Conservation (phyloP, 2,113 vertebrate species). For the Pelvicachromis taeniatus region DNA sequence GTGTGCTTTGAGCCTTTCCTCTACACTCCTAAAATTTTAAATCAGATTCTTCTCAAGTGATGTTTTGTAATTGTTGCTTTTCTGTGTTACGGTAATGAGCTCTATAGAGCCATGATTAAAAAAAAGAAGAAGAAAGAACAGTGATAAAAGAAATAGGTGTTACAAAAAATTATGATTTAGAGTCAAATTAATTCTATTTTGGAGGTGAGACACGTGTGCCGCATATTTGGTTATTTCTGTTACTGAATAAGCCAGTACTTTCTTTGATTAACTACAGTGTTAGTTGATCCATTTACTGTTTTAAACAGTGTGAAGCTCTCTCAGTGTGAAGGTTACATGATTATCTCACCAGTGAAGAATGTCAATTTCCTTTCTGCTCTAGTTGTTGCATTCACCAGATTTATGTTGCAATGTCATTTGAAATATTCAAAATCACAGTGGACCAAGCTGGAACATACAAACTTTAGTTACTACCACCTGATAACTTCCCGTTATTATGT, state of each 20-base stretch:
- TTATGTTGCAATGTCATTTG: neutral
- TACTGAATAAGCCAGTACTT: neutral
- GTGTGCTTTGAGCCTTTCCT: neutral
- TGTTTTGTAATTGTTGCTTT: neutral
- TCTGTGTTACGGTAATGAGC: neutral
- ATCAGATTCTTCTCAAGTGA: neutral
- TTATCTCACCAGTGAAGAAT: neutral
- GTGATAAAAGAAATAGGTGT: neutral
- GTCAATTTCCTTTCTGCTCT: neutral
- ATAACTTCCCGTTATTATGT: neutral
- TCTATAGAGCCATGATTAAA: neutral
- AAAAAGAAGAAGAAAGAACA: neutral
- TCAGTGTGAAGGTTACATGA: conserved; percentile 17
- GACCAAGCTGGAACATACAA: neutral
- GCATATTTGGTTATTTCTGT: neutral
- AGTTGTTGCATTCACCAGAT: neutral
- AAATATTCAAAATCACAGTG: neutral
- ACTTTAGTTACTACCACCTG: neutral
- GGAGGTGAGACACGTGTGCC: neutral
- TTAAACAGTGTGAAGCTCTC: neutral
- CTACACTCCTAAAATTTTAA: neutral
- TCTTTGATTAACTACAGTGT: neutral
- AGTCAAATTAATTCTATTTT: neutral
- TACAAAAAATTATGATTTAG: neutral
- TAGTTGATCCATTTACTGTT: neutral